Evolutionary conservation across 2,888 invertebrate species (phyloP).

Genomic region (Chydorus sphaericus): DNA sequence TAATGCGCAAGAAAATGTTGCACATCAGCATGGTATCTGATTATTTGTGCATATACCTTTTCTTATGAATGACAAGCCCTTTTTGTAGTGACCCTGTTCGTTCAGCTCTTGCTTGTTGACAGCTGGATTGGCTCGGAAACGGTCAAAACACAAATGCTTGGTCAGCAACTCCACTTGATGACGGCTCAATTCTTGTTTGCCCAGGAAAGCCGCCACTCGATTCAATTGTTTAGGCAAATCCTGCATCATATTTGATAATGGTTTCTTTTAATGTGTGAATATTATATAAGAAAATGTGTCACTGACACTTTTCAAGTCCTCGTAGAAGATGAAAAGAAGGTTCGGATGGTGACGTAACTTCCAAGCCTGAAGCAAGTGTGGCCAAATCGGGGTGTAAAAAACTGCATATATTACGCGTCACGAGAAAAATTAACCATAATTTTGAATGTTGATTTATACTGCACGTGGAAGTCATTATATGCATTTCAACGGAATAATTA

Average conservation of each 20-base stretch:
- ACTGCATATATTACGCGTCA: neutral
- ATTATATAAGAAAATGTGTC: neutral
- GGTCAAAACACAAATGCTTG: neutral
- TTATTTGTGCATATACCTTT: no score
- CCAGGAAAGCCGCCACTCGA: neutral
- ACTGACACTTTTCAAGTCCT: neutral
- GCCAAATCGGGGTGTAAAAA: constrained; percentile 5
- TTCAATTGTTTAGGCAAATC: neutral
- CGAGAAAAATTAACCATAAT: neutral
- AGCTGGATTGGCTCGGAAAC: constrained; percentile 1
- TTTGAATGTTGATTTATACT: no score
- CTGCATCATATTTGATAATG: neutral
- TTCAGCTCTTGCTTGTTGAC: constrained; percentile 4
- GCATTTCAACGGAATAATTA: no score
- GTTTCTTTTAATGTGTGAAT: neutral
- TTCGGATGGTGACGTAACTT: neutral
- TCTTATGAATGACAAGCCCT: no score
- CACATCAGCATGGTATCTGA: no score
- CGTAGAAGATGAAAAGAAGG: constrained; percentile 10
- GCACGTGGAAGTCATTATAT: no score
- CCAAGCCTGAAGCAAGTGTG: neutral
- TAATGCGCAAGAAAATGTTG: no score
- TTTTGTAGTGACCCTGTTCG: neutral
- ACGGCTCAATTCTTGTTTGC: neutral
- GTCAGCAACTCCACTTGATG: neutral